Evolutionary conservation across 2,113 vertebrate species (phyloP).

Genomic region (Rhynchomys soricoides): DNA sequence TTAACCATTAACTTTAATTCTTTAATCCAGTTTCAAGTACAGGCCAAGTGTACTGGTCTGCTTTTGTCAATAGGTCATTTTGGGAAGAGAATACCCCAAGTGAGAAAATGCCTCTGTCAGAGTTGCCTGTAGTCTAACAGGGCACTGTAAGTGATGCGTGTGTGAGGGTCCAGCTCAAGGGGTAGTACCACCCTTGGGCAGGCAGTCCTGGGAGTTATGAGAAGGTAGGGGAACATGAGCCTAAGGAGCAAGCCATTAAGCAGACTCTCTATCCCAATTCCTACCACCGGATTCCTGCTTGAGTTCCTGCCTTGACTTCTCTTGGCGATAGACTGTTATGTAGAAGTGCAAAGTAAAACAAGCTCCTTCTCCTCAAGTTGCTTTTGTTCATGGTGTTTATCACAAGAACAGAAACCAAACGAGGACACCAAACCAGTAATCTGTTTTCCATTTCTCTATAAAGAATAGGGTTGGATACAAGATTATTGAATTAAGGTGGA

Average conservation of each 20-base stretch:
- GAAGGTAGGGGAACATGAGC: neutral
- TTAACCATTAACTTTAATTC: neutral
- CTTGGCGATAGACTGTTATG: neutral
- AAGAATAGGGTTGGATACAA: neutral
- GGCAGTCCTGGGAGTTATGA: neutral
- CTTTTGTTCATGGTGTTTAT: neutral
- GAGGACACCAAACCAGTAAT: neutral
- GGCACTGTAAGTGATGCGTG: neutral
- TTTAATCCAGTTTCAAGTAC: neutral
- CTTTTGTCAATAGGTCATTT: neutral
- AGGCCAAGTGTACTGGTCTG: neutral
- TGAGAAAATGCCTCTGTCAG: neutral
- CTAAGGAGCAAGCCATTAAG: neutral
- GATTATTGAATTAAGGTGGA: neutral
- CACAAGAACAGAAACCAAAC: neutral
- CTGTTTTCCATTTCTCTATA: neutral
- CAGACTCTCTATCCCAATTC: neutral
- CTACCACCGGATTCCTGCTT: neutral
- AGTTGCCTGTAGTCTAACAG: neutral
- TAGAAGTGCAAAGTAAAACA: neutral
- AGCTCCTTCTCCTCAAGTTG: neutral
- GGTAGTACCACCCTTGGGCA: neutral
- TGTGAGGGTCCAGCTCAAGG: neutral
- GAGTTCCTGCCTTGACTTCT: neutral
- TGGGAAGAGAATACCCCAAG: neutral